Conservation (phyloP, 2,797 vertebrate genomes). For the Streptopelia turtur region DNA sequence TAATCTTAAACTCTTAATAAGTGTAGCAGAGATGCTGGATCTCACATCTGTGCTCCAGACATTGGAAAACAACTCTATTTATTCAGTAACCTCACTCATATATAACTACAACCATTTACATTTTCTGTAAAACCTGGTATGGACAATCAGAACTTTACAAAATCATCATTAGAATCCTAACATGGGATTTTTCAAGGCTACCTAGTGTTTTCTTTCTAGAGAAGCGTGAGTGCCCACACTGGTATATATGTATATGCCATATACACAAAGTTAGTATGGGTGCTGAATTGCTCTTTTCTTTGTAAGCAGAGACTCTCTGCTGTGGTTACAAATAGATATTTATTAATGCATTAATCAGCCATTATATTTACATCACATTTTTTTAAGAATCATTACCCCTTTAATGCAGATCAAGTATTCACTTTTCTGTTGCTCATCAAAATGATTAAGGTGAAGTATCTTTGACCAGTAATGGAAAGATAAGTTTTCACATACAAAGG, state of each 20-base stretch:
- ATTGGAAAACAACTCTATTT: background rate
- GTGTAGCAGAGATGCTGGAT: background rate
- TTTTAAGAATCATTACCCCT: background rate
- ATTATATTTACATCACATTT: background rate
- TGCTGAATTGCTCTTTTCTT: background rate
- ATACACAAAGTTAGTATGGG: background rate
- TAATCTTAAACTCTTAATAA: background rate
- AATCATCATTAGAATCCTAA: background rate
- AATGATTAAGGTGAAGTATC: background rate
- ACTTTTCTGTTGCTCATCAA: background rate
- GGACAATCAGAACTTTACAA: background rate
- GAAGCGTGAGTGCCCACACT: background rate
- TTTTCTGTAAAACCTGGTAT: background rate
- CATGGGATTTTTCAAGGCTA: background rate
- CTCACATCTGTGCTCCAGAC: background rate
- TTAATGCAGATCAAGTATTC: conserved; percentile 2
- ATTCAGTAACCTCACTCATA: background rate
- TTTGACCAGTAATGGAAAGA: background rate
- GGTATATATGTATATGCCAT: background rate
- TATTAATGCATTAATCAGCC: background rate
- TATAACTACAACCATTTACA: accelerated
- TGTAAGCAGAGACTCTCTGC: background rate
- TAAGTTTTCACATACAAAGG: background rate
- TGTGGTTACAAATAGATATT: background rate
- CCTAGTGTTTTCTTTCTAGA: background rate